A percentile compares a stretch with the other conserved stretches of the same genome.
Conservation (phyloP, 2,797 vertebrate species). For the Hoplostethus mediterraneus region DNA sequence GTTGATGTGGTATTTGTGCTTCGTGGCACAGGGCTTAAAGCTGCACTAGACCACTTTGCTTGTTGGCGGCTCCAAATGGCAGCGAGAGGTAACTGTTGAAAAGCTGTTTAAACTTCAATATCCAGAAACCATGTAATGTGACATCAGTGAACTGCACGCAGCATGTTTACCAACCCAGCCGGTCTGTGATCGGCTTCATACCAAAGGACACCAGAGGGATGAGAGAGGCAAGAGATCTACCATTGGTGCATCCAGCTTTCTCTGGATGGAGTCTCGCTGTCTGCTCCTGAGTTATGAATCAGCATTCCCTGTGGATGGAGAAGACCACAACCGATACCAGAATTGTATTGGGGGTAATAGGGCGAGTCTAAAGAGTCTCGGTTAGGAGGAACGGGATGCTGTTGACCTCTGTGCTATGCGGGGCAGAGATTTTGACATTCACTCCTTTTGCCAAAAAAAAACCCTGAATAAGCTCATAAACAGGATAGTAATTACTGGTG, state of each 20-base stretch:
- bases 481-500: constrained; percentile 52
- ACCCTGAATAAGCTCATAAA: constrained; percentile 51
- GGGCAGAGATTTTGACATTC: constrained; percentile 33
- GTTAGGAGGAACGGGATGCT: too few species aligned
- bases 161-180: neutral
- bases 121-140: too few species aligned
- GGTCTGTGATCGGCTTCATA: neutral
- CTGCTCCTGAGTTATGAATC: too few species aligned
- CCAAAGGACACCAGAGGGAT: neutral
- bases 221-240: neutral
- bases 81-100: neutral
- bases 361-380: too few species aligned
- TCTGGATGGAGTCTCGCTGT: neutral
- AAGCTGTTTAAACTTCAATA: too few species aligned
- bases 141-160: neutral
- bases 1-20: too few species aligned
- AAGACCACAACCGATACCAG: too few species aligned
- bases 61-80: neutral
- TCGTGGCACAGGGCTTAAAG: neutral
- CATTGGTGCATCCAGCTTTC: neutral
- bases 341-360: too few species aligned
- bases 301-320: too few species aligned
- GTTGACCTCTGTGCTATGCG: constrained; percentile 19
- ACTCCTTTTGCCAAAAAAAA: constrained; percentile 32
- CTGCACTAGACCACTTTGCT: neutral